Base-by-base conservation (phyloP, 2,113 vertebrate genomes). In the Acanthisitta chloris region DNA sequence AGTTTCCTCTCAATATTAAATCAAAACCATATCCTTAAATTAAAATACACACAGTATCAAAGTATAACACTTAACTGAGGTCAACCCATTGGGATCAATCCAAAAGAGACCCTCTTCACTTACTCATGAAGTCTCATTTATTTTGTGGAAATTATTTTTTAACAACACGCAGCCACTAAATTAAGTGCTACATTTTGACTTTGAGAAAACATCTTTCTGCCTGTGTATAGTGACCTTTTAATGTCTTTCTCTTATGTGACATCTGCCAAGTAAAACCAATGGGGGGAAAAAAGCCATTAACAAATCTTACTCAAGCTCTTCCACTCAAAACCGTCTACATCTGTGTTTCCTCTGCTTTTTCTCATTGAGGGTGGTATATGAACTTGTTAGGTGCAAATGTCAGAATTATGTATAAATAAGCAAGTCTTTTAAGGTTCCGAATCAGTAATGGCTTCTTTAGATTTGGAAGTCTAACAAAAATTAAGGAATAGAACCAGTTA, bases 261-360 rank as follows among this genome's bases (percentile, higher is more conserved):
- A 94, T 93, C 46, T 80, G 71, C 96, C 42, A 95, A 59, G 25
- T 64, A 95, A 93, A 87, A 66, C 3, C 31, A 20, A 20, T 51
- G 61, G 43, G 1, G 29, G 1, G 31, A 43, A 31, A 65, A 65
- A 93, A 23, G 20, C 21, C 46, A 48, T 38, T 34, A 57, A 57
- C 36, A 64, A 31, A 26, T 94, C 67, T 94, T 94, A 26, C 19
- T 84, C 58, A 58, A 70, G 62, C 34, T 36, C 31, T 70, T 96
- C 64, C 40, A 70, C 61, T 43, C 51, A 84, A 48, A 38, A 38
- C 28, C 94, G 46, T 71, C 61, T 46, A 5, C n/a, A 65, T 82
- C 26, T 74, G 24, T 84, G 24, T 38, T 59, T 19, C 36, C 14
- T 95, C 42, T 96, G 38, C 46, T 94, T 96, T 96, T 97, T 95